Conservation (phyloP, 2,797 vertebrate genomes). For the Pempheris klunzingeri region DNA sequence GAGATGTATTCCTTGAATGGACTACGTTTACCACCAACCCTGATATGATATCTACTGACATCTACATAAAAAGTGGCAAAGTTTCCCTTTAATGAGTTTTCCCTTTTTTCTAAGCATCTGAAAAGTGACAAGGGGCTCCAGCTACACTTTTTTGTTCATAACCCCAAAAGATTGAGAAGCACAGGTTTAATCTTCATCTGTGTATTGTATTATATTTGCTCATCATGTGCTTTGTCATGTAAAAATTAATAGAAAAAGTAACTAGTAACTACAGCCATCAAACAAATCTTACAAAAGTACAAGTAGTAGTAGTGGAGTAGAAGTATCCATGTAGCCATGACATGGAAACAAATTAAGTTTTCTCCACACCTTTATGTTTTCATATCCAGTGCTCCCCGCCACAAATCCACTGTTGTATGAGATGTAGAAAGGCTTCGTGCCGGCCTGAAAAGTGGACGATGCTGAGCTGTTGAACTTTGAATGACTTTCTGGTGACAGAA, state of each 20-base stretch:
- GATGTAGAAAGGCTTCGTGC: slow-evolving; percentile 49
- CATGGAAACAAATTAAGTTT: not conserved
- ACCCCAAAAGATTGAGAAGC: not conserved
- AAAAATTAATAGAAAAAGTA: not conserved
- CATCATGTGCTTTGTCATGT: not conserved
- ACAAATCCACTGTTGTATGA: slow-evolving; percentile 79
- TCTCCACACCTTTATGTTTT: slow-evolving; percentile 78
- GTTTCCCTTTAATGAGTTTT: no score
- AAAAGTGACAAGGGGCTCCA: not conserved
- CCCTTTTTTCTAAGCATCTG: no score
- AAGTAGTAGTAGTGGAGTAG: not conserved
- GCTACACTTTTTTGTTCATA: not conserved
- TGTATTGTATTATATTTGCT: not conserved
- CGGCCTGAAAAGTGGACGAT: slow-evolving; percentile 49
- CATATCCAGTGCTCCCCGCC: slow-evolving; percentile 73
- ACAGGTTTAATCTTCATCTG: not conserved
- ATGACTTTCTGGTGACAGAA: slow-evolving; percentile 42
- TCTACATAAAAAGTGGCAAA: no score
- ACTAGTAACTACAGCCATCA: not conserved
- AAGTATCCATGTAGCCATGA: not conserved
- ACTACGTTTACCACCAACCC: no score
- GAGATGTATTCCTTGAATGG: no score
- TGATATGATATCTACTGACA: no score
- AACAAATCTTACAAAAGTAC: not conserved
- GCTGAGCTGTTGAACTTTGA: slow-evolving; percentile 68